Percentiles rank a stretch among this genome's conserved stretches.
These are phyloP conservation scores for Incurvaria masculella DNA, from an alignment of 2,888 invertebrate genomes.

Conservation along the genomic window DNA sequence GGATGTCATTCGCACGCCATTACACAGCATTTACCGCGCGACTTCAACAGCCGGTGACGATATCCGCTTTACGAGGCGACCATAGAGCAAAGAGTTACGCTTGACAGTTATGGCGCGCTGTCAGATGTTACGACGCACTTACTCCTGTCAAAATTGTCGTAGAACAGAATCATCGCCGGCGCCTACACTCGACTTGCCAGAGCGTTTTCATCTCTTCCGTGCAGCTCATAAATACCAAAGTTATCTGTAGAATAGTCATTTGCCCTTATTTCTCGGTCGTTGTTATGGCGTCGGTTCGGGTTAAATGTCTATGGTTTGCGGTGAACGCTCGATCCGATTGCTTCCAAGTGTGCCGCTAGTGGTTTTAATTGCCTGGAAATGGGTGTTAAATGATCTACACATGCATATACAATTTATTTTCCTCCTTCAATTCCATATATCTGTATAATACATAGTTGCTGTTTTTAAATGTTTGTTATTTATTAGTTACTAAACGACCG, in stretches of 20 bases:
- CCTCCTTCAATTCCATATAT: too few species aligned
- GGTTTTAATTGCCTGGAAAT: neutral
- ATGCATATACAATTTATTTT: too few species aligned
- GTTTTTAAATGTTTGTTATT: neutral
- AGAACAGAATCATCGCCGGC: too few species aligned
- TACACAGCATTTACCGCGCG: constrained; percentile 2
- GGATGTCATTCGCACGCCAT: constrained; percentile 1
- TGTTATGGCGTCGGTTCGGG: neutral
- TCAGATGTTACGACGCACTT: constrained; percentile 5
- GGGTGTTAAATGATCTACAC: too few species aligned
- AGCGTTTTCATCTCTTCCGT: too few species aligned
- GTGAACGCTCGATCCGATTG: neutral
- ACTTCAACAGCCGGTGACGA: constrained; percentile 50
- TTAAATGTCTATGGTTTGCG: neutral
- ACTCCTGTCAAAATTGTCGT: constrained; percentile 1
- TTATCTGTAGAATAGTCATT: too few species aligned
- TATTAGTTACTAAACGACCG: too few species aligned
- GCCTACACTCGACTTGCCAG: too few species aligned
- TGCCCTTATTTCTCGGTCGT: too few species aligned
- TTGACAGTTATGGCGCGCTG: constrained; percentile 48
- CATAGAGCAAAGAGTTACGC: constrained; percentile 51
- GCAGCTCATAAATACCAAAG: too few species aligned
- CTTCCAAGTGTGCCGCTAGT: neutral
- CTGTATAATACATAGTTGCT: too few species aligned
- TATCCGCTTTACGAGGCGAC: constrained; percentile 50